Percentiles rank a stretch among this genome's conserved stretches.
Evolutionary conservation across 2,113 vertebrate genomes (phyloP).

Genomic region (Hyla sarda): DNA sequence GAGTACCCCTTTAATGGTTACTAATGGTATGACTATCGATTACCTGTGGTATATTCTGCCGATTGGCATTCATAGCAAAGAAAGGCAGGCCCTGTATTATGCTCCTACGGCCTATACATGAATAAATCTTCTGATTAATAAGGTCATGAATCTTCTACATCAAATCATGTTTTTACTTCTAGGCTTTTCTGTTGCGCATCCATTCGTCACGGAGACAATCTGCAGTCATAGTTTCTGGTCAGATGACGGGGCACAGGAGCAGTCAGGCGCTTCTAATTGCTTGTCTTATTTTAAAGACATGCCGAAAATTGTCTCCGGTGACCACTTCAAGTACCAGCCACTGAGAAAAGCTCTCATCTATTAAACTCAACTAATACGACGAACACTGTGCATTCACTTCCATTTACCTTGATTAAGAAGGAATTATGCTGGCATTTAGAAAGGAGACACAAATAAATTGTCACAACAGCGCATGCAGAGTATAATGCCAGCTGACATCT

Average conservation of each 20-base stretch:
- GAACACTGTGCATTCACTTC: neutral
- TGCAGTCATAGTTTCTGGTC: neutral
- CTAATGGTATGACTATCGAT: too few relatives aligned
- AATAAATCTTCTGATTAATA: neutral
- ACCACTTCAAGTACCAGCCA: constrained; percentile 18
- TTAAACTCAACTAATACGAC: constrained; percentile 18
- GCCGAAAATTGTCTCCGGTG: constrained; percentile 13
- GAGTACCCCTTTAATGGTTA: too few relatives aligned
- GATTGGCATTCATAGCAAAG: too few relatives aligned
- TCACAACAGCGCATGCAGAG: neutral
- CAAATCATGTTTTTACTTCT: neutral
- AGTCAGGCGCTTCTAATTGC: constrained; percentile 7
- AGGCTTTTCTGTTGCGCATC: neutral
- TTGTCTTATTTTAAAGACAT: constrained; percentile 16
- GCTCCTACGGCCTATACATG: too few relatives aligned
- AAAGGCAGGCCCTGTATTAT: too few relatives aligned
- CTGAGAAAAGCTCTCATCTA: constrained; percentile 16
- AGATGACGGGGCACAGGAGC: constrained; percentile 20
- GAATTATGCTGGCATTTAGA: neutral
- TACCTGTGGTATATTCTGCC: too few relatives aligned
- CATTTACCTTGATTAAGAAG: constrained; percentile 12
- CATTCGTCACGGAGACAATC: neutral
- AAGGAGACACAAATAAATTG: neutral
- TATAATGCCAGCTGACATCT: neutral
- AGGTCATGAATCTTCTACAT: neutral